phyloP scores from a whole-genome alignment of 23 tunicate species.

The Phallusia fumigata region DNA sequence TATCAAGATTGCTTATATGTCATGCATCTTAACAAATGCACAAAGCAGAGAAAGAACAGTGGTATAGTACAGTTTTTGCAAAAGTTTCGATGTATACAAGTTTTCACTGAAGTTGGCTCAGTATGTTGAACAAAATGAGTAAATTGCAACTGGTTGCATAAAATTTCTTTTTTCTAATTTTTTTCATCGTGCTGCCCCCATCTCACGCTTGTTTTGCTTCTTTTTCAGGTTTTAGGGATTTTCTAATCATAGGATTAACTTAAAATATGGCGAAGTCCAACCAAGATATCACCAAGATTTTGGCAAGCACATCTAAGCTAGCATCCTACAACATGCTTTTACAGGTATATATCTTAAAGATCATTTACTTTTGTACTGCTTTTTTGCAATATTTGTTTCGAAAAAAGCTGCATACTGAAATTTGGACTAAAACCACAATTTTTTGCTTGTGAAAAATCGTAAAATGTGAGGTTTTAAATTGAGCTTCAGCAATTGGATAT shows the following conservation, averaged over 20 bases:
- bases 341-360: constrained; percentile 50
- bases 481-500: too few species aligned
- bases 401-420: too few species aligned
- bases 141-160: background rate
- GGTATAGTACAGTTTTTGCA: too few species aligned
- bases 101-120: too few species aligned
- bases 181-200: background rate
- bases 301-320: constrained; percentile 66
- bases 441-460: too few species aligned
- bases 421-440: too few species aligned
- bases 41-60: too few species aligned
- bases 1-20: too few species aligned
- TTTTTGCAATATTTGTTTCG: background rate
- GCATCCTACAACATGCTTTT: constrained; percentile 89
- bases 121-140: background rate
- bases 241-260: background rate
- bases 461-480: too few species aligned
- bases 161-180: background rate
- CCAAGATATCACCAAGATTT: constrained; percentile 35
- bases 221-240: background rate
- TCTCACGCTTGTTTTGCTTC: background rate
- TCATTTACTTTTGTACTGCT: background rate
- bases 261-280: constrained; percentile 28
- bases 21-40: too few species aligned
- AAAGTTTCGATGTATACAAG: too few species aligned